Percentiles rank a stretch among this genome's conserved stretches.
Conservation (phyloP, 1,140 invertebrate genomes). For the Hormaphis cornu region DNA sequence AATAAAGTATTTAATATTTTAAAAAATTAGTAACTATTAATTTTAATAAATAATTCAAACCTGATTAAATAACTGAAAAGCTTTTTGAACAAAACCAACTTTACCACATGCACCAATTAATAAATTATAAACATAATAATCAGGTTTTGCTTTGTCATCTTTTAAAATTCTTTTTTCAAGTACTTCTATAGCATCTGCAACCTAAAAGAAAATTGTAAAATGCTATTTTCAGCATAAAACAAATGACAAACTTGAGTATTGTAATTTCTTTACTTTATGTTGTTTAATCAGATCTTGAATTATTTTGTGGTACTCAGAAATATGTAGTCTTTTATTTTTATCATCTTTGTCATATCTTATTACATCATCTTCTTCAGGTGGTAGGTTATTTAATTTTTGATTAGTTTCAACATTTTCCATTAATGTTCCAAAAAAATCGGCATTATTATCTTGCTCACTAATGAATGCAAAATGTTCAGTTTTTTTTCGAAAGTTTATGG, state of each 20-base stretch:
- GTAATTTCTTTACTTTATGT: slow-evolving; percentile 34
- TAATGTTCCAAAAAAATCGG: slow-evolving; percentile 35
- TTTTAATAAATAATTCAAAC: slow-evolving; percentile 37
- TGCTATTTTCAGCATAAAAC: not conserved
- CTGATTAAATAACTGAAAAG: slow-evolving; percentile 68
- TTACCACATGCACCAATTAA: slow-evolving; percentile 68
- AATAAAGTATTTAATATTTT: not conserved
- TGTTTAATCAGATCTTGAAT: slow-evolving; percentile 35
- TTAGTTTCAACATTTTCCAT: slow-evolving; percentile 11
- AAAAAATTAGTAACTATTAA: not conserved
- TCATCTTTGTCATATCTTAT: slow-evolving; percentile 33
- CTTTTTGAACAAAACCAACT: slow-evolving; percentile 72
- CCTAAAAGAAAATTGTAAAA: slow-evolving; percentile 32
- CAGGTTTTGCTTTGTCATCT: slow-evolving; percentile 65
- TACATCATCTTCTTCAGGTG: slow-evolving; percentile 35
- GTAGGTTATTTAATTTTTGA: slow-evolving; percentile 25
- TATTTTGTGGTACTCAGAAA: slow-evolving; percentile 35
- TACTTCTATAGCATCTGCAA: slow-evolving; percentile 60
- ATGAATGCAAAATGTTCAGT: not conserved
- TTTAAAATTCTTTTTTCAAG: slow-evolving; percentile 62
- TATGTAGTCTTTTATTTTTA: slow-evolving; percentile 33
- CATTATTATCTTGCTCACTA: not conserved
- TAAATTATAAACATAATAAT: slow-evolving; percentile 67
- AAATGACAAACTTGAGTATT: not conserved
- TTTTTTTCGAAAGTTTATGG: not conserved